Percentiles rank a stretch among this genome's conserved stretches.
Conservation (phyloP, 2,113 vertebrate species). For the Gorsachius goisagi region DNA sequence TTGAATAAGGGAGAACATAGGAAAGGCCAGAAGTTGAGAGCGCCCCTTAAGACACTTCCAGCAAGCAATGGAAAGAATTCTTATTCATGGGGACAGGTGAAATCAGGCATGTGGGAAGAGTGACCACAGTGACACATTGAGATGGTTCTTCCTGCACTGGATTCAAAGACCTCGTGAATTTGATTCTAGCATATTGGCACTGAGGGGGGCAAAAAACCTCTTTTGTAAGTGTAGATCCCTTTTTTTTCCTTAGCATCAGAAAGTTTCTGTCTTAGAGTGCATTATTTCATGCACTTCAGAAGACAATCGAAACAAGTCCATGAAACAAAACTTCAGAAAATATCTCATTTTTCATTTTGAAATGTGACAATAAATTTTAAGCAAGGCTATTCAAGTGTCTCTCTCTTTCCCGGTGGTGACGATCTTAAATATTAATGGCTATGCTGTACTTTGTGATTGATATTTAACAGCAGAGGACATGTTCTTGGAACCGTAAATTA, state of each 20-base stretch:
- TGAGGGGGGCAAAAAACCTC: background rate
- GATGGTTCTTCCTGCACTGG: background rate
- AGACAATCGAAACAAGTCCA: background rate
- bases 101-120: background rate
- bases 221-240: rapidly evolving
- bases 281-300: background rate
- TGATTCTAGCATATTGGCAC: background rate
- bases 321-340: background rate
- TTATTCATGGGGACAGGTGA: background rate
- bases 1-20: background rate
- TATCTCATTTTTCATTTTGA: background rate
- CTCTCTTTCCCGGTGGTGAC: background rate
- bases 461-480: background rate
- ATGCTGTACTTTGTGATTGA: background rate
- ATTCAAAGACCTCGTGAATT: background rate
- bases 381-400: background rate
- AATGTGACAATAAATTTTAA: background rate
- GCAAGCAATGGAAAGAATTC: background rate
- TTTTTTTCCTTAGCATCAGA: background rate
- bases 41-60: background rate
- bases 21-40: background rate
- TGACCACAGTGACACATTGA: background rate
- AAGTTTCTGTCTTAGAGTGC: background rate
- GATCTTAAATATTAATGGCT: constrained; percentile 13
- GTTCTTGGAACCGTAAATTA: background rate